Conservation (phyloP, 2,113 vertebrate genomes). For the Tiliqua scincoides region DNA sequence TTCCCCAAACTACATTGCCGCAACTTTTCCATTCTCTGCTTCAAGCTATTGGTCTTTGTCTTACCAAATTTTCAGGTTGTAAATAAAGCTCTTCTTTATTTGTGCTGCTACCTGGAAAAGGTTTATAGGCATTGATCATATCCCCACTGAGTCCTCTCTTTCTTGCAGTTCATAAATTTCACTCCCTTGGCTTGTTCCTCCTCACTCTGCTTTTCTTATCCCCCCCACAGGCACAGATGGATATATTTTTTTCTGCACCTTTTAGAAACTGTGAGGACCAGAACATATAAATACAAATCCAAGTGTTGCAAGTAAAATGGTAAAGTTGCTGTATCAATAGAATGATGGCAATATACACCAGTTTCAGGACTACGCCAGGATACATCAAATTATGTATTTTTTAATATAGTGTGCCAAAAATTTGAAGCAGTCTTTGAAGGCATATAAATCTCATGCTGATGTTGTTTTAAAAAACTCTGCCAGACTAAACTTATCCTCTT, state of each 20-base stretch:
- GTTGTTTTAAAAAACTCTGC: neutral
- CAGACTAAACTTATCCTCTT: slow-evolving; percentile 3
- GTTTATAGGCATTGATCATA: neutral
- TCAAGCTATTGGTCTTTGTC: neutral
- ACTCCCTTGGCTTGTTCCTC: neutral
- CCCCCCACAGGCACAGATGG: neutral
- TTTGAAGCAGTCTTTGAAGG: neutral
- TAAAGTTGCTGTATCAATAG: neutral
- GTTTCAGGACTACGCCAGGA: neutral
- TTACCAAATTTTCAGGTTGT: neutral
- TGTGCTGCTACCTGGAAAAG: slow-evolving; percentile 20
- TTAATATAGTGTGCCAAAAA: neutral
- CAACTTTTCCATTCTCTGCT: slow-evolving; percentile 6
- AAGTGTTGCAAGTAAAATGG: neutral
- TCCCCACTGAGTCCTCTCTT: neutral
- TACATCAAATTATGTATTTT: neutral
- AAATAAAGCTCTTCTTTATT: slow-evolving; percentile 19
- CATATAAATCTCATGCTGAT: neutral
- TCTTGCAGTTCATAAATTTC: neutral
- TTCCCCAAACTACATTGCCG: neutral
- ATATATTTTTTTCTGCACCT: neutral
- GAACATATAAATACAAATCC: neutral
- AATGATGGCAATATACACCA: neutral
- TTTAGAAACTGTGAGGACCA: slow-evolving; percentile 12
- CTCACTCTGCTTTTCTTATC: neutral